Evolutionary conservation across 2,113 vertebrate genomes (phyloP).

Genomic region (Centropristis striata): DNA sequence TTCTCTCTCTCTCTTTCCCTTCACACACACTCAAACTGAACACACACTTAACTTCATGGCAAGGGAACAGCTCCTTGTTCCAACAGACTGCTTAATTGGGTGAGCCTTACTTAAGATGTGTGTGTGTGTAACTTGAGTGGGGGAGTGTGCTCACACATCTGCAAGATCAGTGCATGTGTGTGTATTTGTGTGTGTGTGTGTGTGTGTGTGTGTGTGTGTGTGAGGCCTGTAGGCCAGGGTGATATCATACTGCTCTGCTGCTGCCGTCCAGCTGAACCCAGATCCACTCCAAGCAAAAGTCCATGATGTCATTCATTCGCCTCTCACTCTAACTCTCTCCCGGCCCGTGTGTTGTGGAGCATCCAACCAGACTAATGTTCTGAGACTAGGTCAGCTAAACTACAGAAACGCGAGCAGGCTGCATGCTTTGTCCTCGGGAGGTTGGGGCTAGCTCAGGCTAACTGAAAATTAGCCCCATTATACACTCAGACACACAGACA

Average conservation of each 20-base stretch:
- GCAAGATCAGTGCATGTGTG: not conserved
- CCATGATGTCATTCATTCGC: slow-evolving; percentile 77
- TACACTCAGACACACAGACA: slow-evolving; percentile 22
- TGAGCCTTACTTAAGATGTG: slow-evolving; percentile 34
- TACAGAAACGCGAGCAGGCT: slow-evolving; percentile 54
- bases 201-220: slow-evolving; percentile 19
- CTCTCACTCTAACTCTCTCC: slow-evolving; percentile 45
- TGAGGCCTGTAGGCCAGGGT: slow-evolving; percentile 56
- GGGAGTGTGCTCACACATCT: slow-evolving; percentile 7
- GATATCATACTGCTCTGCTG: slow-evolving; percentile 62
- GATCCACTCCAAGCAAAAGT: slow-evolving; percentile 59
- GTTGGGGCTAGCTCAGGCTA: slow-evolving; percentile 50
- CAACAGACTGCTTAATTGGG: slow-evolving; percentile 49
- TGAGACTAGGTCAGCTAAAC: slow-evolving; percentile 80
- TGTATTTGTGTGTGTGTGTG: slow-evolving; percentile 7
- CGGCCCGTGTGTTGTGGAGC: slow-evolving; percentile 66
- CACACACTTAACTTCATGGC: not conserved
- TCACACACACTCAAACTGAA: not conserved
- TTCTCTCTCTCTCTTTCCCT: slow-evolving; percentile 9
- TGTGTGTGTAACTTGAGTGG: slow-evolving; percentile 13
- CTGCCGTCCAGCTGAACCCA: slow-evolving; percentile 60
- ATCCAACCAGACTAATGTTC: slow-evolving; percentile 78
- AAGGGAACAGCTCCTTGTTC: slow-evolving; percentile 33
- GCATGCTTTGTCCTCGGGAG: slow-evolving; percentile 72
- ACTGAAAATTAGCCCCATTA: slow-evolving; percentile 66